Base-by-base conservation (phyloP, 2,797 vertebrate genomes). In the Lophius americanus region DNA sequence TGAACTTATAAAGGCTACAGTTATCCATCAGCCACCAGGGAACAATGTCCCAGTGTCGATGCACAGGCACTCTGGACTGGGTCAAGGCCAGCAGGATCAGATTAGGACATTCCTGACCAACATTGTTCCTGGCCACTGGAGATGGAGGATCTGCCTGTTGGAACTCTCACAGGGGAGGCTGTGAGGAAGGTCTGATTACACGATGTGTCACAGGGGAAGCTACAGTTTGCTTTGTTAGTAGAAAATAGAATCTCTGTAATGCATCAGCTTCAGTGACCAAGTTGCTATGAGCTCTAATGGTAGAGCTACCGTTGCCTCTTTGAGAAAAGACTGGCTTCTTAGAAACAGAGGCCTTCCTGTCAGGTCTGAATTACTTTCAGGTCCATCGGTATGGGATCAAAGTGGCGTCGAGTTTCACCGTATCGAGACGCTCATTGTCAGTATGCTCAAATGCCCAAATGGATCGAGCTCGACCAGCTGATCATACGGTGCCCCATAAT, bases 51-150 rank as follows among this genome's bases (percentile, higher is more conserved):
- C 68, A 58, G 82, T 79, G 61, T 84, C 83, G 81, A 64, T 7
- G 58, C 51, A 59, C 81, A 75, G 81, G 73, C 77, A 68, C 68
- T 79, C 79, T 53, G 36, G 76, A 79, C 71, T 77, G 68, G 87
- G 84, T 88, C 90, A 91, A 82, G 89, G 91, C 89, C 84, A 47
- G 13, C 1, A 46, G 75, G 81, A 89, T 88, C 87, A 86, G 85
- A 91, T 90, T 88, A 91, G 90, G 79, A 74, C 82, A 88, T 91
- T 89, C 81, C 73, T 87, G 77, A 42, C 73, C 35, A 12, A 66
- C 78, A 51, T 52, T 59, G 74, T 73, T 80, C 56, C 73, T 76
- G 84, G 85, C 65, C 82, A 73, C 76, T 74, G 2, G 12, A 53
- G 72, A 64, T 57, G 77, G 76, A 72, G 64, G 70, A 70, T 41